Conservation (phyloP, 2,797 vertebrate species). For the Coluber constrictor region DNA sequence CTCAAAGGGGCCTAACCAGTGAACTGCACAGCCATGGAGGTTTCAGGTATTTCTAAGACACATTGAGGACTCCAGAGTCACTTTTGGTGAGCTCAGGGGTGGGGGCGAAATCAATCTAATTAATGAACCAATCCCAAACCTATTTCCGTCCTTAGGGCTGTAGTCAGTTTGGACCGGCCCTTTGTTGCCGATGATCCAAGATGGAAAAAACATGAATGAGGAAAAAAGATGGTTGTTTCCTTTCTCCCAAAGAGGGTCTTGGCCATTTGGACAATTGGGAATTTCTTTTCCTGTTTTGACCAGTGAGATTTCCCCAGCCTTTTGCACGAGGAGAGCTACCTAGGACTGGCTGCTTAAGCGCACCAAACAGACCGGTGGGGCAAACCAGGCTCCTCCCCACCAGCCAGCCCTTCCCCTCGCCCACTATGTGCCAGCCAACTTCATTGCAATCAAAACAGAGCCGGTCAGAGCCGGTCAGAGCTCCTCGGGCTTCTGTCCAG, state of each 20-base stretch:
- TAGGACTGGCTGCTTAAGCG: not conserved
- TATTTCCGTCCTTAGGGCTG: not conserved
- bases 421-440: not conserved
- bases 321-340: not conserved
- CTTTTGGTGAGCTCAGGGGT: not conserved
- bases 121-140: not conserved
- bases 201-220: too few species aligned
- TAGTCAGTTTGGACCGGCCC: not conserved
- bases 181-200: not conserved
- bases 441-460: not conserved
- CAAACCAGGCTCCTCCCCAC: not conserved
- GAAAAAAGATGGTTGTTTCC: too few species aligned
- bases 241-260: too few species aligned
- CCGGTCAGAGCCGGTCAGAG: not conserved
- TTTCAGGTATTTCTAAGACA: not conserved
- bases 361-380: not conserved
- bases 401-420: not conserved
- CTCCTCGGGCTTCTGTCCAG: not conserved
- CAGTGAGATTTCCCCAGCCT: not conserved
- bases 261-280: not conserved
- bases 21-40: not conserved
- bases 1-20: not conserved
- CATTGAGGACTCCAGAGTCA: not conserved
- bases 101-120: not conserved
- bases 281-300: not conserved